phyloP scores from a whole-genome alignment of 2,888 invertebrate species.

The Lobophora halterata region DNA sequence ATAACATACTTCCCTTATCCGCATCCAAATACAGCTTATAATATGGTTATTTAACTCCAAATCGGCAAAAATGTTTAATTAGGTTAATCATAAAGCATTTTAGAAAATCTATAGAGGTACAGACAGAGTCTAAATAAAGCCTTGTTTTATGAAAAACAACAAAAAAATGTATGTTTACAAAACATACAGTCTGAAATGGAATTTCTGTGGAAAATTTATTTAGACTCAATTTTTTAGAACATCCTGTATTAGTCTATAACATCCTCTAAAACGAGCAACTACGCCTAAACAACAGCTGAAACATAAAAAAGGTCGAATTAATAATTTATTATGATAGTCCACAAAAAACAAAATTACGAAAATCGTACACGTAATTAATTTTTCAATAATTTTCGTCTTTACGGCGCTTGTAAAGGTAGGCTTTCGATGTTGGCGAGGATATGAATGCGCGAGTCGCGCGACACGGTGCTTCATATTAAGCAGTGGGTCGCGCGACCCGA shows the following conservation, averaged over 20 bases:
- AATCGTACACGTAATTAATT: constrained; percentile 20
- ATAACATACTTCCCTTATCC: constrained; percentile 10
- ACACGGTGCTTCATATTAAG: no score
- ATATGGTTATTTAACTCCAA: not conserved
- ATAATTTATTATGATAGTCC: constrained; percentile 22
- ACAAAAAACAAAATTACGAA: constrained; percentile 6
- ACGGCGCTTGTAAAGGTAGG: no score
- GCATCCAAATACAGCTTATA: constrained; percentile 1
- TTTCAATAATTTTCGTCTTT: no score
- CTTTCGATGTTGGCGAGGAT: no score
- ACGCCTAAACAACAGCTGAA: constrained; percentile 35
- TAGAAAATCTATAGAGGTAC: constrained; percentile 8
- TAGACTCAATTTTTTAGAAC: no score
- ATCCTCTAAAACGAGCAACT: constrained; percentile 18
- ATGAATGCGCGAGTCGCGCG: no score
- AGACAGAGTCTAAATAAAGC: no score
- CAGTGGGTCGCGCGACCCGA: no score
- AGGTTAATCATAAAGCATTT: constrained; percentile 12
- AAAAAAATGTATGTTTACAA: no score
- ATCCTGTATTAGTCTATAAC: constrained; percentile 3
- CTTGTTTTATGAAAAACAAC: no score
- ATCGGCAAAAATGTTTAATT: constrained; percentile 3
- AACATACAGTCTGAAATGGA: no score
- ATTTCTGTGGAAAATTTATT: no score
- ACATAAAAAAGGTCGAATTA: constrained; percentile 34